Conservation (phyloP, 2,888 invertebrate genomes). For the Pachymerium ferrugineum region DNA sequence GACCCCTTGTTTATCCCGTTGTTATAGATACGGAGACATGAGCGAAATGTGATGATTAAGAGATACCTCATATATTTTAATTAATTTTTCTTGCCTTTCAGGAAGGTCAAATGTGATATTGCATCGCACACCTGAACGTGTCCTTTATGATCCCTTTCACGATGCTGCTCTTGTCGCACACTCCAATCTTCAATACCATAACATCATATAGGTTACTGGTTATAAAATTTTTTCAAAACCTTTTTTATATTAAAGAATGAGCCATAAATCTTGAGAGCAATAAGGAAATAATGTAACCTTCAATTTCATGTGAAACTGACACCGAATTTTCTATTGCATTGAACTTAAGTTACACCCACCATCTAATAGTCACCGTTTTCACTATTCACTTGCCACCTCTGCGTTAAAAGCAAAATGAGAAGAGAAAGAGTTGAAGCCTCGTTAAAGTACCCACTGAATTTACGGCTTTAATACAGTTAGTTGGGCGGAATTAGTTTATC, state of each 20-base stretch:
- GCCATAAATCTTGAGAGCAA: not conserved
- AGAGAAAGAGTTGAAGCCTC: not conserved
- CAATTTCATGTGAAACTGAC: constrained; percentile 15
- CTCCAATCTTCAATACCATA: not conserved
- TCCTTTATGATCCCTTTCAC: not conserved
- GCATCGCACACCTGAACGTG: not conserved
- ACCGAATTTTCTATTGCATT: not conserved
- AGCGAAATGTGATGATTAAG: constrained; percentile 3
- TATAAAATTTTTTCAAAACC: not conserved
- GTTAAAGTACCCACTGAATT: not conserved
- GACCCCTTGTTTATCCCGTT: not conserved
- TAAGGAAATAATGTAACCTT: constrained; percentile 15
- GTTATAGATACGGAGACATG: not conserved
- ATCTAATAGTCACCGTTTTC: not conserved
- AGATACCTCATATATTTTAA: not conserved
- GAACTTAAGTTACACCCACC: not conserved
- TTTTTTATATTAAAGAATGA: too few species aligned
- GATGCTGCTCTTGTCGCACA: not conserved
- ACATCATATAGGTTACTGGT: not conserved
- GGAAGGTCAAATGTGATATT: not conserved
- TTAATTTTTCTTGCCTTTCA: not conserved
- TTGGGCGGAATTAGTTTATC: constrained; percentile 21
- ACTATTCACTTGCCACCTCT: not conserved
- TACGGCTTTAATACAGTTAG: constrained; percentile 21
- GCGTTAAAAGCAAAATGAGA: too few species aligned